Conservation (phyloP, 2,113 vertebrate species). For the Agelaius tricolor region DNA sequence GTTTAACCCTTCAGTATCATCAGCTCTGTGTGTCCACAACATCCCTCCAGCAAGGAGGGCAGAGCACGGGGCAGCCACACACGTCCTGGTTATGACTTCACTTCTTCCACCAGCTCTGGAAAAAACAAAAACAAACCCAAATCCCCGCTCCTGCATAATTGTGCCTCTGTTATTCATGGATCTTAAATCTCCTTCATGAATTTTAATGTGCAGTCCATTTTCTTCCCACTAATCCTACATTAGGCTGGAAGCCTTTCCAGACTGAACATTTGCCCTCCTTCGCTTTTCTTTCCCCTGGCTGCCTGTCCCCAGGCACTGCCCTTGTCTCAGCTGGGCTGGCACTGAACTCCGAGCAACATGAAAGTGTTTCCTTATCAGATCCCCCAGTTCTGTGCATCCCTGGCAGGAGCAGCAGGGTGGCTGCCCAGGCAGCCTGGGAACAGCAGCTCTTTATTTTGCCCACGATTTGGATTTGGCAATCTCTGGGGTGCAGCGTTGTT, state of each 20-base stretch:
- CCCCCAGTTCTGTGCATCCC: background rate
- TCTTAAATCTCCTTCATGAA: slow-evolving; percentile 70
- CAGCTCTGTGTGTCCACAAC: background rate
- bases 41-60: background rate
- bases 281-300: background rate
- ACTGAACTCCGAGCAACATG: background rate
- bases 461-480: background rate
- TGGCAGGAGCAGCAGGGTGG: background rate
- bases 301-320: background rate
- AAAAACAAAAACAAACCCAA: slow-evolving; percentile 32
- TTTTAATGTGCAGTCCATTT: slow-evolving; percentile 73
- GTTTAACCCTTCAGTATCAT: background rate
- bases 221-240: slow-evolving; percentile 54
- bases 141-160: slow-evolving; percentile 40
- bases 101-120: slow-evolving; percentile 62
- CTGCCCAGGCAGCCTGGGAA: background rate
- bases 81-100: slow-evolving; percentile 41
- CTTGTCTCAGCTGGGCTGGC: slow-evolving; percentile 1
- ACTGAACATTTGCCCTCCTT: background rate
- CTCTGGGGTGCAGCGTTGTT: background rate
- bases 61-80: slow-evolving; percentile 6
- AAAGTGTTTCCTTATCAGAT: background rate
- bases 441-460: background rate
- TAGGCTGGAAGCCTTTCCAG: slow-evolving; percentile 48
- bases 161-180: slow-evolving; percentile 64